Evolutionary conservation across 2,113 vertebrate genomes (phyloP).

Genomic region (Sapajus apella): DNA sequence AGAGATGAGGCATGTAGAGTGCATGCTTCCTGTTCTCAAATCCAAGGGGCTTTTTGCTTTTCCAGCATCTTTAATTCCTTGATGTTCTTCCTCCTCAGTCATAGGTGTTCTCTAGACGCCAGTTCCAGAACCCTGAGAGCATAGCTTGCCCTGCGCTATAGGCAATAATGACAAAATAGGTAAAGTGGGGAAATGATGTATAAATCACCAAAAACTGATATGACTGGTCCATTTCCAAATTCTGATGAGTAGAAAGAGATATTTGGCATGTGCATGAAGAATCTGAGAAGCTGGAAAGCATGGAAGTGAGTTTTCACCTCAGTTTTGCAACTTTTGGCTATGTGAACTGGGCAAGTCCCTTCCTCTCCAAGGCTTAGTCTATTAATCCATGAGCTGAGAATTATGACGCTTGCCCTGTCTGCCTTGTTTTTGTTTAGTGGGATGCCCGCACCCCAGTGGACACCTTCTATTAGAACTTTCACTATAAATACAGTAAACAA

Average conservation of each 20-base stretch:
- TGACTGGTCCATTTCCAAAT: background rate
- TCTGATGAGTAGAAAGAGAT: background rate
- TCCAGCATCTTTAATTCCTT: background rate
- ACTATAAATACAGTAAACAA: background rate
- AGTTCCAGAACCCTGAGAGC: background rate
- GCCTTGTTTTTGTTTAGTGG: background rate
- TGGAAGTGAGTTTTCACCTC: background rate
- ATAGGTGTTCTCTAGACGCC: too few relatives aligned
- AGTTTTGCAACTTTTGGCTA: background rate
- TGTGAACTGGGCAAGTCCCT: background rate
- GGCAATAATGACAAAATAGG: background rate
- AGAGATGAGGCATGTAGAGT: background rate
- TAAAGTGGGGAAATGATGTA: background rate
- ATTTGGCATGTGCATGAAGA: background rate
- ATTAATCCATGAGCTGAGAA: background rate
- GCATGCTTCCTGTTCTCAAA: background rate
- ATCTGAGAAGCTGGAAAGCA: background rate
- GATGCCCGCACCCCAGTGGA: background rate
- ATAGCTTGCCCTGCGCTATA: accelerated
- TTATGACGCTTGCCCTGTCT: background rate
- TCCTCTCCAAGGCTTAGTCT: background rate
- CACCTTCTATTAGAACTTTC: background rate
- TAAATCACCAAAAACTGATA: background rate
- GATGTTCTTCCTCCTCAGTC: background rate
- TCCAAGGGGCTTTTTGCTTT: background rate